Evolutionary conservation across 2,797 vertebrate species (phyloP), one percentile per base, ranked within the genome.

Genomic region (Oreonectes daqikongensis): DNA sequence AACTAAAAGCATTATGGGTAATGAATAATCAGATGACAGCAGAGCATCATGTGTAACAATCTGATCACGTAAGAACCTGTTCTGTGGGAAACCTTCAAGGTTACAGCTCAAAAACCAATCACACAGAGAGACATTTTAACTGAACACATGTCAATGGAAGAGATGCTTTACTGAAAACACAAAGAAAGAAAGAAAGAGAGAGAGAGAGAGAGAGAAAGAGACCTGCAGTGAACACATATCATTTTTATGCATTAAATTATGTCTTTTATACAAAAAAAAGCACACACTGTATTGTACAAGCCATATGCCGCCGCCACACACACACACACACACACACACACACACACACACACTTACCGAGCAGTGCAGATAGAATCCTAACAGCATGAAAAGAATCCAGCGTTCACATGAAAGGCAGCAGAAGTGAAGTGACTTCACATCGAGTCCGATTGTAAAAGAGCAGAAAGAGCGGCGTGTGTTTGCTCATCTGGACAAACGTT

Each of bases 391-490:
- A 86, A 87, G 86, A 78, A 71, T 77, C 80, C 79, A 42, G 67
- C n/a, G 57, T 64, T 63, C 32, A 77, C 79, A 24, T n/a, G 81
- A 86, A 89, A 85, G 84, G 88, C 85, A 78, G 86, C 82, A 32
- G 44, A 72, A 71, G 28, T 67, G 44, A 24, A 24, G 46, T 40
- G 59, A 42, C 55, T 61, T 42, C 69, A 26, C 69, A 72, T 66
- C 35, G 52, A 65, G 72, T 64, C 60, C 60, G 32, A 17, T 66
- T 64, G 61, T 64, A 64, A 53, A 66, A 66, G 32, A 75, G 72
- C 46, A 64, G 63, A 17, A 75, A 64, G 30, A 64, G 72, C 35
- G 35, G 72, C 10, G 28, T 52, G 72, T 75, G 72, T 40, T 53
- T 75, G 72, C 60, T 28, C 63, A 75, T 75, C 63, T 75, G 72